These are phyloP conservation scores for Rhineura floridana DNA, from an alignment of 2,113 vertebrate species.

Conservation along the genomic window DNA sequence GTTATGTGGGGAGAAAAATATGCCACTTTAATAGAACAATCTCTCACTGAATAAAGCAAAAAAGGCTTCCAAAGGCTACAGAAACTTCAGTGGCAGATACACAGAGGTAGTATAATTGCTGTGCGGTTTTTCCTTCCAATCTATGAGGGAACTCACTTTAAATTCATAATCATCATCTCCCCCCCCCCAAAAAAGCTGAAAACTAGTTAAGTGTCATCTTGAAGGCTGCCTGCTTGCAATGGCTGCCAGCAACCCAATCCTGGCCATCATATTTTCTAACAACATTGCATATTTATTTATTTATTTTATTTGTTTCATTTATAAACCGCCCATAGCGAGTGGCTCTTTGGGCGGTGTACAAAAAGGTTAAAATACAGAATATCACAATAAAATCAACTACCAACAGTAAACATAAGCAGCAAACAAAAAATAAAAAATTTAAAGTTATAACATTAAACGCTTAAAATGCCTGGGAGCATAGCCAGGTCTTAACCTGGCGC, in stretches of 20 bases:
- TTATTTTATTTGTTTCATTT: too few relatives aligned
- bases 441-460: too few relatives aligned
- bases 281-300: neutral
- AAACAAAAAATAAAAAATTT: too few relatives aligned
- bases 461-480: too few relatives aligned
- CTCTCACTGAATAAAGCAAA: slow-evolving; percentile 3
- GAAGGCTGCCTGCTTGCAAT: neutral
- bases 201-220: neutral
- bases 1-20: slow-evolving; percentile 17
- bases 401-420: too few relatives aligned
- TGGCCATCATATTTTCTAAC: neutral
- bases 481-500: too few relatives aligned
- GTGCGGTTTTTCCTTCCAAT: neutral
- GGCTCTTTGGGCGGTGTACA: too few relatives aligned
- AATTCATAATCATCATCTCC: neutral
- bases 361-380: too few relatives aligned
- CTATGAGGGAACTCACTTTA: neutral
- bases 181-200: neutral
- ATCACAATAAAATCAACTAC: too few relatives aligned
- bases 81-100: neutral
- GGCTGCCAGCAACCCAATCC: neutral
- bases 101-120: neutral
- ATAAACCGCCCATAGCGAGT: too few relatives aligned
- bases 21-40: slow-evolving; percentile 34
- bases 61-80: slow-evolving; percentile 1